phyloP scores from a whole-genome alignment of 2,113 vertebrate genomes.

The Callospermophilus lateralis region DNA sequence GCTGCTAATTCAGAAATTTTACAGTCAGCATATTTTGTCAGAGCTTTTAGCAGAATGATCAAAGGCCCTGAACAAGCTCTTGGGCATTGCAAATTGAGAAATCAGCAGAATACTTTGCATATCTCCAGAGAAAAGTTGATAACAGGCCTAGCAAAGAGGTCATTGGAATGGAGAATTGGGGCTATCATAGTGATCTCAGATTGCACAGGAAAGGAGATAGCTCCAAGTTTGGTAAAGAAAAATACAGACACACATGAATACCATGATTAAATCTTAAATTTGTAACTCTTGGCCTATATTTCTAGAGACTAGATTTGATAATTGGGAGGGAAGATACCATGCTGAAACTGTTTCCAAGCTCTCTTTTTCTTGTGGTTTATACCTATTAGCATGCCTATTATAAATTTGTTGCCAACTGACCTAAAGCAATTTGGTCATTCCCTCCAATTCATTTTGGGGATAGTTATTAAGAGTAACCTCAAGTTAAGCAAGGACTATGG shows the following conservation, averaged over 20 bases:
- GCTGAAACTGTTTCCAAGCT: background rate
- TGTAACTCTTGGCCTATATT: background rate
- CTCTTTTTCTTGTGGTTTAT: background rate
- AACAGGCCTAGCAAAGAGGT: background rate
- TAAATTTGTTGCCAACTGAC: background rate
- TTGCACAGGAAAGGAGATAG: background rate
- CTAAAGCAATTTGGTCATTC: background rate
- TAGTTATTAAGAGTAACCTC: background rate
- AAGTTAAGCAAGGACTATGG: background rate
- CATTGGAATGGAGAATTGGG: background rate
- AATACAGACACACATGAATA: background rate
- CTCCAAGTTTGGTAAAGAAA: slow-evolving; percentile 19
- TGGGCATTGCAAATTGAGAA: slow-evolving; percentile 48
- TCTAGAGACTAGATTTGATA: background rate
- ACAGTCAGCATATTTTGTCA: slow-evolving; percentile 39
- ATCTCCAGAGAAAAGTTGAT: slow-evolving; percentile 24
- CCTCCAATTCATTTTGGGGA: background rate
- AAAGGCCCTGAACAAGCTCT: slow-evolving; percentile 30
- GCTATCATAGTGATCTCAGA: background rate
- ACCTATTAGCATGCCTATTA: background rate
- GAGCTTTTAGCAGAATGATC: slow-evolving; percentile 32
- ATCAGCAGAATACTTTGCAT: slow-evolving; percentile 1
- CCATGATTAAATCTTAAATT: background rate
- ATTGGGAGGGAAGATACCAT: background rate
- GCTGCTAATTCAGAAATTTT: slow-evolving; percentile 9